Percentiles rank a stretch among this genome's conserved stretches.
Evolutionary conservation across 1,140 invertebrate species (phyloP).

Genomic region (Eumaeus atala): DNA sequence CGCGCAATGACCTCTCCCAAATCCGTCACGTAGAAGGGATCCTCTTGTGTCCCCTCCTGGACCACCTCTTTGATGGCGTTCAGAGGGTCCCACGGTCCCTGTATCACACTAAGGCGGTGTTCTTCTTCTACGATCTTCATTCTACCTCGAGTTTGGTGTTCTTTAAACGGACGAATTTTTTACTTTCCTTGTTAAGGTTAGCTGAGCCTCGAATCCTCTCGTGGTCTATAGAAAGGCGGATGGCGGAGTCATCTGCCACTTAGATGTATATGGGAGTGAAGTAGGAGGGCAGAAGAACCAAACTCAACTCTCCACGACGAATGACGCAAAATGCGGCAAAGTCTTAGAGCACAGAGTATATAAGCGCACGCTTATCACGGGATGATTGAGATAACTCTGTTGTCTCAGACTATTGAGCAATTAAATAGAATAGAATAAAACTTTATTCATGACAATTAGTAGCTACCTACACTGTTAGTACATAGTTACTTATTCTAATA

Average conservation of each 20-base stretch:
- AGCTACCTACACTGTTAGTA: slow-evolving; percentile 1
- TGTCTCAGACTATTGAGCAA: slow-evolving; percentile 11
- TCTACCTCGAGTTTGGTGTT: slow-evolving; percentile 27
- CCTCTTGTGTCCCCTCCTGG: slow-evolving; percentile 80
- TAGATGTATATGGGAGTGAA: slow-evolving; percentile 28
- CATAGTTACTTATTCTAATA: too few species aligned
- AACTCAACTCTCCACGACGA: slow-evolving; percentile 23
- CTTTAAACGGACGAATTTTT: too few species aligned
- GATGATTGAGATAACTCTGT: slow-evolving; percentile 7
- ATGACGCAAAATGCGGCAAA: slow-evolving; percentile 47
- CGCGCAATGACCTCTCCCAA: slow-evolving; percentile 91
- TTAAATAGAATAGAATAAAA: too few species aligned
- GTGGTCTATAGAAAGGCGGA: slow-evolving; percentile 15
- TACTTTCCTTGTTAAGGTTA: too few species aligned
- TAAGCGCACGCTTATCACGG: slow-evolving; percentile 49
- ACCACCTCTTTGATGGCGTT: slow-evolving; percentile 77
- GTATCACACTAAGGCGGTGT: slow-evolving; percentile 78
- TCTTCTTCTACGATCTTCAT: slow-evolving; percentile 72
- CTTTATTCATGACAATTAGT: neutral
- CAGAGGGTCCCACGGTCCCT: slow-evolving; percentile 74
- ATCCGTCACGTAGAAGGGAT: slow-evolving; percentile 95
- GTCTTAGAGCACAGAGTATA: slow-evolving; percentile 30
- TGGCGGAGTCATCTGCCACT: slow-evolving; percentile 35
- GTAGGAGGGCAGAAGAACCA: slow-evolving; percentile 19
- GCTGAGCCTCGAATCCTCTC: too few species aligned